phyloP scores from a whole-genome alignment of 2,113 vertebrate genomes.

The Sander vitreus region DNA sequence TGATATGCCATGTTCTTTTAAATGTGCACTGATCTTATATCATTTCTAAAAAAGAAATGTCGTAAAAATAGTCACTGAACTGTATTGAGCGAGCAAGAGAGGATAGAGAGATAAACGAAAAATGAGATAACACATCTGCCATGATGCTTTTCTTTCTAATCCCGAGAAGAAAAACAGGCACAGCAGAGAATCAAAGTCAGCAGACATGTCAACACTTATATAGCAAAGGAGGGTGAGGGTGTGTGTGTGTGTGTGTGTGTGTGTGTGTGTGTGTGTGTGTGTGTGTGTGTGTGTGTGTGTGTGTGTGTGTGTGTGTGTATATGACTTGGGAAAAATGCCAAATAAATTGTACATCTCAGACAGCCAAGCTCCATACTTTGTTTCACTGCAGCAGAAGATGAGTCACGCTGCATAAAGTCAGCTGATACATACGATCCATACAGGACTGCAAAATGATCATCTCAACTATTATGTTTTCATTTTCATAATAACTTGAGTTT shows the following conservation, averaged over 20 bases:
- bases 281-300: slow-evolving; percentile 3
- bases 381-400: slow-evolving; percentile 78
- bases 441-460: not conserved
- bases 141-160: slow-evolving; percentile 44
- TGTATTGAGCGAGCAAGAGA: not conserved
- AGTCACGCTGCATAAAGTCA: slow-evolving; percentile 71
- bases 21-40: slow-evolving; percentile 4
- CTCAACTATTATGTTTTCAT: not conserved
- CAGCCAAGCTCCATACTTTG: slow-evolving; percentile 76
- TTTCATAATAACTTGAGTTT: not conserved
- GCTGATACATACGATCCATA: slow-evolving; percentile 51
- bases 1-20: not conserved
- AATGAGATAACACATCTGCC: slow-evolving; percentile 57
- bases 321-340: slow-evolving; percentile 78
- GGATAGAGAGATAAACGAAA: slow-evolving; percentile 40
- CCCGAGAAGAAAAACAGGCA: slow-evolving; percentile 62
- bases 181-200: slow-evolving; percentile 69
- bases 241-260: not conserved
- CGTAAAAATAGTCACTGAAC: slow-evolving; percentile 1
- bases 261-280: not conserved
- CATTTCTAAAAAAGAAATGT: not conserved
- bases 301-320: not conserved
- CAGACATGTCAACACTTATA: slow-evolving; percentile 74
- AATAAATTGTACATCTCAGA: slow-evolving; percentile 78
- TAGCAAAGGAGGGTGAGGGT: slow-evolving; percentile 28